phyloP scores from a whole-genome alignment of 2,888 invertebrate genomes.

The Watsonalla binaria region DNA sequence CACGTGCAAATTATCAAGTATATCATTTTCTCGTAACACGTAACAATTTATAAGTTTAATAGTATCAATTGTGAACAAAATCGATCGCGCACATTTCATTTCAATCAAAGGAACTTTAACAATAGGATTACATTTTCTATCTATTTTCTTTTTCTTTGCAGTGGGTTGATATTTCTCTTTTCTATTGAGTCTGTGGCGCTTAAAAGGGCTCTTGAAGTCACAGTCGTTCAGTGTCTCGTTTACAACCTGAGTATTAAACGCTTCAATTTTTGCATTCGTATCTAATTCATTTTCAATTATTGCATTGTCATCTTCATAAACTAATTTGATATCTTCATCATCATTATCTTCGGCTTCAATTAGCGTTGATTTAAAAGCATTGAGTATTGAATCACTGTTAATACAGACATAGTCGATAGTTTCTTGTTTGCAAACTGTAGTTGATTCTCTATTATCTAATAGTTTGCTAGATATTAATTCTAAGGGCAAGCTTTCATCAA shows the following conservation, averaged over 20 bases:
- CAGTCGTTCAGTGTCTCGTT: conserved; percentile 28
- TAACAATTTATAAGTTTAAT: conserved; percentile 35
- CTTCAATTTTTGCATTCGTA: conserved; percentile 29
- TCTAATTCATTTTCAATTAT: conserved; percentile 18
- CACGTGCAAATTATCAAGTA: conserved; percentile 34
- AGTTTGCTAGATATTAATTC: conserved; percentile 71
- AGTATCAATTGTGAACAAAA: conserved; percentile 29
- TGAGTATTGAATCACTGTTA: conserved; percentile 46
- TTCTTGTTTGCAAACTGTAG: conserved; percentile 20
- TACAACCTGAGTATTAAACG: conserved; percentile 37
- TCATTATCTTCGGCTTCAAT: conserved; percentile 34
- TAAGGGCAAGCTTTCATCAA: conserved; percentile 78
- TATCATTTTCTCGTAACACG: conserved; percentile 42
- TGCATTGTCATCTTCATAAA: conserved; percentile 53
- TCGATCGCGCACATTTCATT: conserved; percentile 25
- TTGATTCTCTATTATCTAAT: conserved; percentile 47
- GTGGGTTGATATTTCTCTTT: conserved; percentile 20
- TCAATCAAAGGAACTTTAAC: conserved; percentile 10
- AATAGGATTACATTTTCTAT: conserved; percentile 5
- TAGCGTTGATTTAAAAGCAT: conserved; percentile 51
- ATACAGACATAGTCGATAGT: conserved; percentile 30
- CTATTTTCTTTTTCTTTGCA: conserved; percentile 40
- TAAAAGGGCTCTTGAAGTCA: conserved; percentile 40
- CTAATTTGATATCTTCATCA: conserved; percentile 59
- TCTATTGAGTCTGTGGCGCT: conserved; percentile 30